Evolutionary conservation across 2,797 vertebrate species (phyloP), one percentile per base, ranked within the genome.

Genomic region (Leptatherina wallacei): DNA sequence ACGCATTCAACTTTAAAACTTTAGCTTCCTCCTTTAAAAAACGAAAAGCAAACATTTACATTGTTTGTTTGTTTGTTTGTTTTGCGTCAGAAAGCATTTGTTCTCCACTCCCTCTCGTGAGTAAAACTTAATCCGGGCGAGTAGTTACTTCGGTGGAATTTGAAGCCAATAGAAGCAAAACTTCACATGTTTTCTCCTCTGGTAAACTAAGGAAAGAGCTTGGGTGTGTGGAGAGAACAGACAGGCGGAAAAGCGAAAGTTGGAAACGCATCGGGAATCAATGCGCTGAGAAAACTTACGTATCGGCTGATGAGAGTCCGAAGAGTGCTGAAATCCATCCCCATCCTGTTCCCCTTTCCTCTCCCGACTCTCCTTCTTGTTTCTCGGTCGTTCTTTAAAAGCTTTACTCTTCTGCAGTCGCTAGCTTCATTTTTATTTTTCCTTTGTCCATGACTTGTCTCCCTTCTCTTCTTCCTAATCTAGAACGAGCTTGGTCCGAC

Each of bases 291-390:
- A 2, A 69, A 91, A 97, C 97, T 97, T 86, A 99, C 98, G 78
- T 96, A 98, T 98, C 97, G 93, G 88, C 90, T 96, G 92, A 99
- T 96, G 85, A 98, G 96, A 85, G 91, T 96, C 92, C 96, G 94
- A 40, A 97, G 92, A 61, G 92, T 93, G 91, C 96, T 96, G 93
- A 96, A 94, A 88, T 97, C 96, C 96, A 98, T 96, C 93, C 94
- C 94, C 94, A 92, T 93, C 79, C 85, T 92, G 86, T 49, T 71
- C 52, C 67, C 40, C 47, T 36, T 64, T 16, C 76, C 67, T 61
- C 51, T 20, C 38, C 57, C 71, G 59, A 65, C 67, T 12, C 72
- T 72, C 57, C 72, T 64, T 61, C 72, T 64, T 38, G 68, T 22
- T 76, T 51, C 57, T 66, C 73, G 35, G 72, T 33, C 44, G 44